Base-by-base conservation (phyloP, 2,888 invertebrate genomes). In the Rhagium mordax region DNA sequence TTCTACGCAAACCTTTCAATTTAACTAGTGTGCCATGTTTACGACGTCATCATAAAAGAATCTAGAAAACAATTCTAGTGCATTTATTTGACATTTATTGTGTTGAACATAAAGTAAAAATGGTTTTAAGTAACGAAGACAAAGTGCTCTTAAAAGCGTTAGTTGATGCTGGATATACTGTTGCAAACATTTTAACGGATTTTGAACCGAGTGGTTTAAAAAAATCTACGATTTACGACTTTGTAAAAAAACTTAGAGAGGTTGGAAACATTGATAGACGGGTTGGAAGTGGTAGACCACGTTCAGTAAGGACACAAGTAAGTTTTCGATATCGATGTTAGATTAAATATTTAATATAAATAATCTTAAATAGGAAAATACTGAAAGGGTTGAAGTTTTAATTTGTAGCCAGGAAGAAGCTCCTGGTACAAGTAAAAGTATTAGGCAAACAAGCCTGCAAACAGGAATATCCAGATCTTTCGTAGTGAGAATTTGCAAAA, bases 81-180 rank as follows among this genome's bases (percentile, higher is more conserved):
- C 47, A 47, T 47, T 47, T 47, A 47, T 47, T 47, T 47, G 47
- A 47, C 47, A 47, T 47, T 47, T n/a, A n/a, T n/a, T 47, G 47
- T n/a, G 47, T 8, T 47, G 47, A 47, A 47, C 47, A 47, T 47
- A 47, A n/a, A 47, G 8, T 47, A 47, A 47, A 47, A 47, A 47
- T 47, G 47, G 47, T 47, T 47, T 47, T 47, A 47, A 47, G 47
- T 47, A 47, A 47, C 8, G 47, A 47, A n/a, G 24, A 47, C 47
- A 47, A 10, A 47, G 4, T 47, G 8, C 47, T 47, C 47, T n/a
- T 47, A 47, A 47, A 47, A 47, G 47, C 47, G 47, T 47, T 47
- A 8, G 47, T 47, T 47, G 47, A 47, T 47, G 47, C 47, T 47
- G 10, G 47, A 47, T 47, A 47, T 47, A 47, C n/a, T 47, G 3